Conservation (phyloP, 1,140 invertebrate species). For the Cherax quadricarinatus region DNA sequence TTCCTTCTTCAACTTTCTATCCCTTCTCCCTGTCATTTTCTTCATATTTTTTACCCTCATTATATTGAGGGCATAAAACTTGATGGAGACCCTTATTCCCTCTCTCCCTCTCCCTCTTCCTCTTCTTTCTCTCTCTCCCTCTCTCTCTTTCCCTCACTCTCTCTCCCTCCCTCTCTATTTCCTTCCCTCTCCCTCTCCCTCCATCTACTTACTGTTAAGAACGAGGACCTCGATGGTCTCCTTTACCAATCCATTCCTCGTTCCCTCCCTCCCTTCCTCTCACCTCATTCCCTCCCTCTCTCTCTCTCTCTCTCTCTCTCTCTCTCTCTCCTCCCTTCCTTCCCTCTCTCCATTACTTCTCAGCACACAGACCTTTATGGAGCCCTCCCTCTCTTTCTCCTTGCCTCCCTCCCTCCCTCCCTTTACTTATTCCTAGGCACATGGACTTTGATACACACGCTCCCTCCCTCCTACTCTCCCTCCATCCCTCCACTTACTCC, state of each 20-base stretch:
- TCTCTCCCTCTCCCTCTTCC: background rate
- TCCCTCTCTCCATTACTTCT: background rate
- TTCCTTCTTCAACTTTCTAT: too few species aligned
- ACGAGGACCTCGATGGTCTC: too few species aligned
- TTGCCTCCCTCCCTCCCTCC: background rate
- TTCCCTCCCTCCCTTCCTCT: too few species aligned
- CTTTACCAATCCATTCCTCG: too few species aligned
- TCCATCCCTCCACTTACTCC: background rate
- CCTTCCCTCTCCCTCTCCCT: background rate
- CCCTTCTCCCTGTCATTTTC: too few species aligned
- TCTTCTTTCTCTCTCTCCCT: background rate
- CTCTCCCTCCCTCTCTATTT: background rate
- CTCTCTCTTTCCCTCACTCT: background rate
- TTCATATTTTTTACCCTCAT: background rate
- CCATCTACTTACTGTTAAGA: background rate
- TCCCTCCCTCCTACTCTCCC: background rate
- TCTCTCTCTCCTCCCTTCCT: background rate
- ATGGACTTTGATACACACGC: background rate
- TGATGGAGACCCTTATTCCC: background rate
- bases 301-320: background rate
- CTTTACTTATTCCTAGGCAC: background rate
- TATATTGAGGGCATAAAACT: background rate
- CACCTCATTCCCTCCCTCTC: background rate
- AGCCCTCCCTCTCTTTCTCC: background rate
- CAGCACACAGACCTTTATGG: background rate